Evolutionary conservation across 2,888 invertebrate species (phyloP).

Genomic region (Oeneis ivallda): DNA sequence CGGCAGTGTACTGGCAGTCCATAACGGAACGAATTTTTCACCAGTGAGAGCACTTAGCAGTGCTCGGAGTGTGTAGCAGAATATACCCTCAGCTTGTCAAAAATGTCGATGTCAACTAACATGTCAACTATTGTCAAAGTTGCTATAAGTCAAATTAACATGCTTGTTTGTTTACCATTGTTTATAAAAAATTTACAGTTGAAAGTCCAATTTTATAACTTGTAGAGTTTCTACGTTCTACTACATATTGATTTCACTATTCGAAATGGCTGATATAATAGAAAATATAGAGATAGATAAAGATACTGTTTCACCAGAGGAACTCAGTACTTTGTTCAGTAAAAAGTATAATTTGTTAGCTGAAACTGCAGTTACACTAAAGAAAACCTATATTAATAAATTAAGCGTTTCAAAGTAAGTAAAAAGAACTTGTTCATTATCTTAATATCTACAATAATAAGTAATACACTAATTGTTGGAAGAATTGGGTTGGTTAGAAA

Average conservation of each 20-base stretch:
- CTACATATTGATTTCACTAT: neutral
- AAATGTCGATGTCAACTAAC: no score
- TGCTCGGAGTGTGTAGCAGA: no score
- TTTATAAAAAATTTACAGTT: neutral
- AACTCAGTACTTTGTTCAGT: conserved; percentile 58
- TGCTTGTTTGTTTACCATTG: neutral
- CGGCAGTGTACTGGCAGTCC: no score
- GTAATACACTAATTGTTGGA: neutral
- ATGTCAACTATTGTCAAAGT: neutral
- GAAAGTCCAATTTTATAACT: neutral
- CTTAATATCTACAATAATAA: neutral
- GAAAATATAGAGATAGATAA: conserved; percentile 66
- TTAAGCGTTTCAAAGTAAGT: conserved; percentile 82
- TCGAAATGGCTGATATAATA: conserved; percentile 65
- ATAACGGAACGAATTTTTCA: no score
- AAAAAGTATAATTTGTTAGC: conserved; percentile 60
- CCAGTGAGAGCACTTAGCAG: no score
- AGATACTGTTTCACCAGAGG: conserved; percentile 58
- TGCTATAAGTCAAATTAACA: neutral
- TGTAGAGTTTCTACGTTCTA: neutral
- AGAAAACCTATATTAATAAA: conserved; percentile 83
- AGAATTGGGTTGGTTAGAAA: neutral
- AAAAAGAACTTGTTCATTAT: neutral
- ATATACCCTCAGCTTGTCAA: no score
- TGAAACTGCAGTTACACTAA: conserved; percentile 78